Evolutionary conservation across 1,140 invertebrate genomes (phyloP).

Genomic region (Proales similis): DNA sequence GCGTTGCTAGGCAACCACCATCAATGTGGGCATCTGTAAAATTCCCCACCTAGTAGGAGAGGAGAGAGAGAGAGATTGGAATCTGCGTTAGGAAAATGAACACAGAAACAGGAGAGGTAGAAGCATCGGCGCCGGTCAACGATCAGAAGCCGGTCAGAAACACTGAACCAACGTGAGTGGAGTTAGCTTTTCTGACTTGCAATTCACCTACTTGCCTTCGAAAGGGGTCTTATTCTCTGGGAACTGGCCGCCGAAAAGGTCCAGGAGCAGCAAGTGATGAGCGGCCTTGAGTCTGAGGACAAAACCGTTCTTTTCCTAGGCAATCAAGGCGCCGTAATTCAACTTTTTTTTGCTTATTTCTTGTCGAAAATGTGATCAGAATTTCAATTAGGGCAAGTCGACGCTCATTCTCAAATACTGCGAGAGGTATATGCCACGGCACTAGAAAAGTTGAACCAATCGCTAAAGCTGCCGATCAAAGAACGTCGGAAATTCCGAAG

Average conservation of each 20-base stretch:
- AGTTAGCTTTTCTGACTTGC: too few species aligned
- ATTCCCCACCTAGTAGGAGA: too few species aligned
- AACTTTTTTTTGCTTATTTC: slow-evolving; percentile 4
- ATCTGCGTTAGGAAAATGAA: too few species aligned
- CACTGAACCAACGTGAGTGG: too few species aligned
- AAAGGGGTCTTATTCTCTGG: slow-evolving; percentile 8
- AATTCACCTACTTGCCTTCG: too few species aligned
- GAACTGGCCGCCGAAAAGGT: slow-evolving; percentile 21
- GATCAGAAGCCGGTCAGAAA: too few species aligned
- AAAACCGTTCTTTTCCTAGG: slow-evolving; percentile 46
- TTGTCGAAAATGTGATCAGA: too few species aligned
- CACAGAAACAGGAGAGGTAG: too few species aligned
- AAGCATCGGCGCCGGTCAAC: too few species aligned
- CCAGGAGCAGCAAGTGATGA: slow-evolving; percentile 40
- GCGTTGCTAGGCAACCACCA: too few species aligned
- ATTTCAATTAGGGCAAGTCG: slow-evolving; percentile 65
- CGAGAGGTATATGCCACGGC: slow-evolving; percentile 55
- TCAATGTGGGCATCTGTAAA: too few species aligned
- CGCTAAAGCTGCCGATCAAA: slow-evolving; percentile 23
- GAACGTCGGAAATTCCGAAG: slow-evolving; percentile 64
- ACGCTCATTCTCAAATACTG: slow-evolving; percentile 70
- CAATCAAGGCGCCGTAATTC: slow-evolving; percentile 43
- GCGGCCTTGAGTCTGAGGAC: slow-evolving; percentile 39
- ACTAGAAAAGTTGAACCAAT: not conserved
- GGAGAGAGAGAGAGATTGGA: too few species aligned